phyloP scores from a whole-genome alignment of 2,113 vertebrate species.

The Sigmodon hispidus region DNA sequence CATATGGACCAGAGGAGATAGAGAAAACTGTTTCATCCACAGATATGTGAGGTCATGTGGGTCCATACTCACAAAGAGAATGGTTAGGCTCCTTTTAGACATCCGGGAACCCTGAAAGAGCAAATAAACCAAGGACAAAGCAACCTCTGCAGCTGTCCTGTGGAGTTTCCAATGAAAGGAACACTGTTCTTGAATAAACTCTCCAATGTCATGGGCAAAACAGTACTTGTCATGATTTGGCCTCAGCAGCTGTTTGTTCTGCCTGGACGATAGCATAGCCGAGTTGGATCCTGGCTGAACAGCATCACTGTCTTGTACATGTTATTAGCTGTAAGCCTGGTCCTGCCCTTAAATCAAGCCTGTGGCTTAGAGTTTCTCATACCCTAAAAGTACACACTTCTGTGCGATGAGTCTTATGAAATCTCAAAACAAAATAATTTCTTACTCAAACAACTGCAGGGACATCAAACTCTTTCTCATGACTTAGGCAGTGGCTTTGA shows the following conservation, averaged over 20 bases:
- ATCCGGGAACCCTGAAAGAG: background rate
- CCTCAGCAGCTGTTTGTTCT: constrained; percentile 66
- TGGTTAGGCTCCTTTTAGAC: constrained; percentile 52
- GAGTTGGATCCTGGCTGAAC: constrained; percentile 53
- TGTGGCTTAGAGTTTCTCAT: constrained; percentile 43
- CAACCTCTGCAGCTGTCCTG: constrained; percentile 64
- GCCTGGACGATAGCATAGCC: constrained; percentile 55
- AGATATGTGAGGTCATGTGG: background rate
- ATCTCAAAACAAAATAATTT: background rate
- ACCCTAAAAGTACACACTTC: background rate
- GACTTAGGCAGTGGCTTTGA: background rate
- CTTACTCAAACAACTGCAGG: background rate
- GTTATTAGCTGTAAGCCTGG: constrained; percentile 65
- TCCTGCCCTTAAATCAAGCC: constrained; percentile 55
- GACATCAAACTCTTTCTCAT: background rate
- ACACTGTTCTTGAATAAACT: constrained; percentile 70
- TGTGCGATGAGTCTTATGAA: constrained; percentile 13
- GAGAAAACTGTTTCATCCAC: background rate
- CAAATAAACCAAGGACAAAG: constrained; percentile 72
- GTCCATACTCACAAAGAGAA: background rate
- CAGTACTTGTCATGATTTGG: constrained; percentile 56
- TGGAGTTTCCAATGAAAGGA: constrained; percentile 55
- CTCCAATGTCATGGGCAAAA: constrained; percentile 64
- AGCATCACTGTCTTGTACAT: constrained; percentile 36
- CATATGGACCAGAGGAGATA: background rate